Evolutionary conservation across 2,888 invertebrate genomes (phyloP), one percentile per base, ranked within the genome.

Genomic region (Chymomyza fuscimana): DNA sequence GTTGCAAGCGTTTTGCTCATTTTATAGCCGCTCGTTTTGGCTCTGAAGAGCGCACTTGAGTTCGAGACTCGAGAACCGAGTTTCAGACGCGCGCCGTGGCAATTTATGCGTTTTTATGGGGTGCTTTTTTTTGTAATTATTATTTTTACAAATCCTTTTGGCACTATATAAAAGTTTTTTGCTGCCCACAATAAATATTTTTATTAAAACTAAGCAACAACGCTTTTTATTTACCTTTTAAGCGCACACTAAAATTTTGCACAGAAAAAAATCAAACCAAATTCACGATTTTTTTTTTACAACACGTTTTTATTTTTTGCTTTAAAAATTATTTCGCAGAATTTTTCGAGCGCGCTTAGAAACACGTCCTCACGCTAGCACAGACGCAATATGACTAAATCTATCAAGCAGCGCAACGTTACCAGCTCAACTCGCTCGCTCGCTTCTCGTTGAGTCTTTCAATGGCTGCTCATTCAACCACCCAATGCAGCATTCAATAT

Each of bases 321-420:
- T 67, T 58, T 59, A 74, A 62, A 69, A 51, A 29, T 59, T 15
- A 29, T 62, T n/a, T 46, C 5, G 4, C 19, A 58, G 60, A 7
- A 58, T 67, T 12, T 25, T 54, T 58, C 40, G 52, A 25, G 40
- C 72, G 70, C 73, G 63, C 29, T 67, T 3, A 36, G 40, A 59
- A 63, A 58, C 16, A 76, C 67, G 82, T 77, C 72, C 70, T 74
- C 65, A 70, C 74, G 63, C 40, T 25, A 22, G 22, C 69, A 67
- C 71, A 68, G 83, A 76, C 77, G 81, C 22, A 73, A 75, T 82
- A 76, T 77, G 86, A 84, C 86, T 84, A 83, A 87, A 78, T 76
- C 73, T 68, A 5, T 15, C 40, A 46, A 29, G 32, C 75, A 80
- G 85, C 82, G 80, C 67, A 69, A 74, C 63, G 68, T 76, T 76